These are phyloP conservation scores for Apis dorsata DNA, from an alignment of 1,140 invertebrate species.

Conservation along the genomic window DNA sequence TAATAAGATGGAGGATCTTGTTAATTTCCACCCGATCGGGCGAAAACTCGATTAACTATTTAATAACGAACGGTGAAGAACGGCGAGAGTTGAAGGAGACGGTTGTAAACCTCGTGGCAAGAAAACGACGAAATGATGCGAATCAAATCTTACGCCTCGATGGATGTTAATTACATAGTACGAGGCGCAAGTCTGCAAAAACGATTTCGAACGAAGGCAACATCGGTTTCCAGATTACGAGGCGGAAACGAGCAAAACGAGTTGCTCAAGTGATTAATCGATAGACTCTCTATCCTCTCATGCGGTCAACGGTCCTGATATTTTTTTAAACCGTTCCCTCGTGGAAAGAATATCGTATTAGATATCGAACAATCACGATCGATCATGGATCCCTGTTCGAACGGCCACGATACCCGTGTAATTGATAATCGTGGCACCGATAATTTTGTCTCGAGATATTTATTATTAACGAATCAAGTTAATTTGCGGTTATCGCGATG, in stretches of 20 bases:
- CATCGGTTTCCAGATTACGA: constrained; percentile 36
- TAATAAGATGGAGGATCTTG: neutral
- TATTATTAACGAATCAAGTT: neutral
- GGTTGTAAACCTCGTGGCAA: neutral
- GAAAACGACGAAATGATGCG: constrained; percentile 44
- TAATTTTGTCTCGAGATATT: too few species aligned
- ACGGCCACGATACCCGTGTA: neutral
- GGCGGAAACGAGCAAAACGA: constrained; percentile 30
- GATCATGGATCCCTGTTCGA: constrained; percentile 1
- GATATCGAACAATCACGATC: neutral
- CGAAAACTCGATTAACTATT: constrained; percentile 25
- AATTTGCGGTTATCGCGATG: neutral
- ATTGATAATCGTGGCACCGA: neutral
- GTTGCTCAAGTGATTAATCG: constrained; percentile 28
- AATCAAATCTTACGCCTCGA: constrained; percentile 56
- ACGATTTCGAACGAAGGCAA: constrained; percentile 1
- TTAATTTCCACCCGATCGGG: neutral
- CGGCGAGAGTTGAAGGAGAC: constrained; percentile 1
- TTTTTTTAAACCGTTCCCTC: neutral
- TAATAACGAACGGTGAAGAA: neutral
- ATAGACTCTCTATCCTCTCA: constrained; percentile 17
- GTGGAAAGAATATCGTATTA: neutral
- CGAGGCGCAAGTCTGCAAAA: constrained; percentile 25
- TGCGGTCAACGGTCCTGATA: neutral
- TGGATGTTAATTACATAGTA: constrained; percentile 53